Evolutionary conservation across 2,888 invertebrate species (phyloP).

Genomic region (Hartigia nigra): DNA sequence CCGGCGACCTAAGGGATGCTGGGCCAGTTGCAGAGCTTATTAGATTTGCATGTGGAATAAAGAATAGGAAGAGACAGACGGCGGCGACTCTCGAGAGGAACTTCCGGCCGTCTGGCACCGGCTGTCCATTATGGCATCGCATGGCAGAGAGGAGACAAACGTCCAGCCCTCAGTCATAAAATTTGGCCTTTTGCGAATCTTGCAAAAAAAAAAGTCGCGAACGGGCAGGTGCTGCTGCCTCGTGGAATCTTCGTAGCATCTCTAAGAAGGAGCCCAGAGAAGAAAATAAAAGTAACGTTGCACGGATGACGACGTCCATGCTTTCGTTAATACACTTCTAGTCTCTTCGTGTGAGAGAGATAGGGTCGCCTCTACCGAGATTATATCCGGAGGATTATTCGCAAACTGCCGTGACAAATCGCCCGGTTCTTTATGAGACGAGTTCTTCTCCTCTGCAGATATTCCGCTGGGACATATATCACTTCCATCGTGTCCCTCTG

Average conservation of each 20-base stretch:
- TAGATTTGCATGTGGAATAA: slow-evolving; percentile 10
- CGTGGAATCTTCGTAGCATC: neutral
- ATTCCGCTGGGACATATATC: slow-evolving; percentile 46
- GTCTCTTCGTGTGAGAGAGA: neutral
- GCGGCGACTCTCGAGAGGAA: neutral
- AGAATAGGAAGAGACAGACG: slow-evolving; percentile 1
- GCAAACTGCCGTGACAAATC: slow-evolving; percentile 63
- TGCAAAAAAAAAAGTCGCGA: neutral
- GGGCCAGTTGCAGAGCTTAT: slow-evolving; percentile 5
- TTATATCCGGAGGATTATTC: slow-evolving; percentile 60
- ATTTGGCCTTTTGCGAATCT: neutral
- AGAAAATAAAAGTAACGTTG: neutral
- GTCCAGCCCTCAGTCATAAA: neutral
- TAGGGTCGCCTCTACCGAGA: slow-evolving; percentile 38
- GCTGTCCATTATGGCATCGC: neutral
- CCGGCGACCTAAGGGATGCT: neutral
- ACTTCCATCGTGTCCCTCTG: slow-evolving; percentile 34
- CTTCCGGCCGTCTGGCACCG: slow-evolving; percentile 7
- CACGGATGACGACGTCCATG: neutral
- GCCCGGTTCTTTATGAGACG: slow-evolving; percentile 62
- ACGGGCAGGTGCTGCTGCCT: neutral
- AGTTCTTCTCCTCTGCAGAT: slow-evolving; percentile 50
- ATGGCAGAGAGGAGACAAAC: neutral
- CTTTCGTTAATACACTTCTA: neutral
- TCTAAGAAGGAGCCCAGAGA: neutral